Evolutionary conservation across 2,888 invertebrate genomes (phyloP).

Genomic region (Sialis lutaria): DNA sequence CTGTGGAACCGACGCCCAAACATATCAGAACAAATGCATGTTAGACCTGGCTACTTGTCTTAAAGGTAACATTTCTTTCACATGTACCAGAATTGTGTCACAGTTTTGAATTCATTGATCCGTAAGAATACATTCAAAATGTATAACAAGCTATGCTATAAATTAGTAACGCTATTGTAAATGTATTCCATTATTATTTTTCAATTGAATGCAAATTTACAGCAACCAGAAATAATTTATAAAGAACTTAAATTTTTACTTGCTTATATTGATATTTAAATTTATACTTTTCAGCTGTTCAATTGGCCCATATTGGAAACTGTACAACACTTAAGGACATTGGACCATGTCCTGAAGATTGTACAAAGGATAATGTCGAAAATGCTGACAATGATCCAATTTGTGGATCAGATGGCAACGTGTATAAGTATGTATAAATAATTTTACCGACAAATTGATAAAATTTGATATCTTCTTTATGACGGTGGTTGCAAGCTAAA

Average conservation of each 20-base stretch:
- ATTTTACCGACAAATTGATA: not conserved
- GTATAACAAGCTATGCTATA: too few species aligned
- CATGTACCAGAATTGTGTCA: too few species aligned
- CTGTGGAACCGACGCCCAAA: constrained; percentile 79
- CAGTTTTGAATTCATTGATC: too few species aligned
- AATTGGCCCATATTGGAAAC: constrained; percentile 75
- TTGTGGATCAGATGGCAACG: constrained; percentile 80
- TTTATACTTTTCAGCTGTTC: constrained; percentile 46
- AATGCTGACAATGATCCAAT: constrained; percentile 41
- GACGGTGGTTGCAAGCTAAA: too few species aligned
- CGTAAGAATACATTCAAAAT: too few species aligned
- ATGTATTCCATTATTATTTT: too few species aligned
- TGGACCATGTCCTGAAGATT: constrained; percentile 43
- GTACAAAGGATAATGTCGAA: constrained; percentile 32
- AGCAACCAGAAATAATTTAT: too few species aligned
- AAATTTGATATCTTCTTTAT: not conserved
- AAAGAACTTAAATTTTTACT: too few species aligned
- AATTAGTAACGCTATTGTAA: too few species aligned
- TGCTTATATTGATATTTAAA: too few species aligned
- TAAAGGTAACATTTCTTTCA: constrained; percentile 29
- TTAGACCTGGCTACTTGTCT: constrained; percentile 70
- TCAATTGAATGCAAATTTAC: too few species aligned
- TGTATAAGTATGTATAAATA: constrained; percentile 46
- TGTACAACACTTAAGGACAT: constrained; percentile 55
- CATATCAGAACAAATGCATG: constrained; percentile 69